Percentiles rank a stretch among this genome's conserved stretches.
phyloP scores from a whole-genome alignment of 2,888 invertebrate genomes.

The Molorchus minor region DNA sequence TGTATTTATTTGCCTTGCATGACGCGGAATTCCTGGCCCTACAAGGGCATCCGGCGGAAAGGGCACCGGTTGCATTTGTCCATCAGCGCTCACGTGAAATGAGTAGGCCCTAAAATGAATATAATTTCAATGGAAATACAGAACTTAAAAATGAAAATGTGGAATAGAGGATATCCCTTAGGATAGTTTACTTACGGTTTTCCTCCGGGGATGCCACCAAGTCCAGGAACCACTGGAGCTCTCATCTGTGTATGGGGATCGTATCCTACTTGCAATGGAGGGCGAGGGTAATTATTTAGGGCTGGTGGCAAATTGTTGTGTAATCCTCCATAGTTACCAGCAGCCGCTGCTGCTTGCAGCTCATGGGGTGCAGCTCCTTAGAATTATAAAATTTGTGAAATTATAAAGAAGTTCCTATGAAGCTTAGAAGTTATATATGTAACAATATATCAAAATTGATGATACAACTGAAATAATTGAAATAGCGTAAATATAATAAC shows the following conservation, averaged over 20 bases:
- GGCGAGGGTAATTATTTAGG: conserved; percentile 73
- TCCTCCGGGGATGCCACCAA: conserved; percentile 80
- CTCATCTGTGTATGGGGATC: conserved; percentile 75
- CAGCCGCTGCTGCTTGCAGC: conserved; percentile 66
- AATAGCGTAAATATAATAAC: too few relatives aligned
- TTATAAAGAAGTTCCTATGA: too few relatives aligned
- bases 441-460: too few relatives aligned
- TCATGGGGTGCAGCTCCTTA: conserved; percentile 66
- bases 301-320: conserved; percentile 73
- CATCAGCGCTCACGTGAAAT: conserved; percentile 90
- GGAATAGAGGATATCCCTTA: too few relatives aligned
- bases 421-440: too few relatives aligned
- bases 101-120: conserved; percentile 81
- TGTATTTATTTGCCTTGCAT: conserved; percentile 88
- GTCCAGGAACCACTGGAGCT: conserved; percentile 70
- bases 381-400: conserved; percentile 11
- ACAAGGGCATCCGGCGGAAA: conserved; percentile 94
- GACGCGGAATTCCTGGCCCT: conserved; percentile 93
- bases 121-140: too few relatives aligned
- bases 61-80: conserved; percentile 88
- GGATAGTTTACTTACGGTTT: conserved; percentile 78
- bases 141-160: too few relatives aligned
- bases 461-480: too few relatives aligned
- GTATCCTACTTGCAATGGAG: conserved; percentile 72
- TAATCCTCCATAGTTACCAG: conserved; percentile 67